Evolutionary conservation across 2,888 invertebrate genomes (phyloP), one percentile per base, ranked within the genome.

Genomic region (Tineola bisselliella): DNA sequence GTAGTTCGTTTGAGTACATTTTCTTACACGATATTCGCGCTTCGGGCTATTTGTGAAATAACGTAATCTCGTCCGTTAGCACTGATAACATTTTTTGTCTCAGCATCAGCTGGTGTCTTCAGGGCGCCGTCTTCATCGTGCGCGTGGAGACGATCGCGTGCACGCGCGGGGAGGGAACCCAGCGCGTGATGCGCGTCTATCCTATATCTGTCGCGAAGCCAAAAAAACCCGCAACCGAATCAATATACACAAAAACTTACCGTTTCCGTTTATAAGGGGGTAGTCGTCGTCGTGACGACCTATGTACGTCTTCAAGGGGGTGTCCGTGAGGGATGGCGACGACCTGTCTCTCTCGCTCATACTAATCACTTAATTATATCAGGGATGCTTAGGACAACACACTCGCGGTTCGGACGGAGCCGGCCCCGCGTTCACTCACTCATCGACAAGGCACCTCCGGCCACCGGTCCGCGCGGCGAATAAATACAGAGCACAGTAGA

Each of bases 291-390:
- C 92, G 81, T 94, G 93, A 81, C 93, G 91, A 84, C 92, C 92
- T 82, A 94, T 92, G 88, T 94, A 92, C 75, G 93, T 93, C 90
- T 94, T 94, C 81, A 92, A 90, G 88, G 94, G 94, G 89, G 92
- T 93, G 90, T 94, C 94, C 89, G 93, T 91, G 86, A 94, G 91
- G 90, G 93, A 93, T 86, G 94, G 94, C 89, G 93, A 94, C 87
- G 91, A 92, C 89, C 93, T 92, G 90, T 94, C 94, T 91, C 94
- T 93, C 91, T 93, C 94, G 89, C 94, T 94, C 94, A 94, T 94
- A 90, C 90, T 91, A 91, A 89, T 89, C 86, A 86, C 86, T 83
- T 79, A n/a, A n/a, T n/a, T n/a, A 73, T 43, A n/a, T 48, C 62
- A 43, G 54, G 54, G 44, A 18, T 44, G 44, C n/a, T 18, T 17